Percentiles rank a stretch among this genome's conserved stretches.
Conservation (phyloP, 1,140 invertebrate species). For the Bombus terrestris region DNA sequence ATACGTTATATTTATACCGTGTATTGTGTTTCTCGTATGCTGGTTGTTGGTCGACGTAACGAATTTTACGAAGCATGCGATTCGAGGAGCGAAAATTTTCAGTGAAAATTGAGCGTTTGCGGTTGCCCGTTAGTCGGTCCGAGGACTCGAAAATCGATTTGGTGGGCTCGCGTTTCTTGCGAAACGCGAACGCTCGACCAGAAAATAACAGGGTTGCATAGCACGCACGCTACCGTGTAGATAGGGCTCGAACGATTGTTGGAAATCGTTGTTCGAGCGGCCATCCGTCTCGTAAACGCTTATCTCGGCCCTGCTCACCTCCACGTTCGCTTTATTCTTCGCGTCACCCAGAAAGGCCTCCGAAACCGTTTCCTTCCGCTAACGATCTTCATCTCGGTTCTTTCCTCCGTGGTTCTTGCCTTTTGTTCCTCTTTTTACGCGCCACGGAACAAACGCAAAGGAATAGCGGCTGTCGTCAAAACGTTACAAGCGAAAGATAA, state of each 20-base stretch:
- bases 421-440: conserved; percentile 16
- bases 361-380: neutral
- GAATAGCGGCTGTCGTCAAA: neutral
- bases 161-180: neutral
- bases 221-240: neutral
- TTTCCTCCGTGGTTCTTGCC: neutral
- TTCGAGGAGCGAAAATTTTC: neutral
- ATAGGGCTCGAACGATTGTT: conserved; percentile 11
- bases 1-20: too few species aligned
- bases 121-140: too few species aligned
- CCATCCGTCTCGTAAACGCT: conserved; percentile 51
- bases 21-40: neutral
- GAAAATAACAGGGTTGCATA: neutral
- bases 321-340: conserved; percentile 1
- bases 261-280: conserved; percentile 23
- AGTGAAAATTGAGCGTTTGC: neutral
- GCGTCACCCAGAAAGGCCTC: neutral
- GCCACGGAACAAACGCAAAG: neutral
- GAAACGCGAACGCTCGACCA: neutral
- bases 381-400: conserved; percentile 17
- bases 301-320: conserved; percentile 31
- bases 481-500: conserved; percentile 27
- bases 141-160: conserved; percentile 13
- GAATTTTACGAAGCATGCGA: neutral
- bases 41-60: neutral